Conservation (phyloP, 2,113 vertebrate species). For the Saccopteryx leptura region DNA sequence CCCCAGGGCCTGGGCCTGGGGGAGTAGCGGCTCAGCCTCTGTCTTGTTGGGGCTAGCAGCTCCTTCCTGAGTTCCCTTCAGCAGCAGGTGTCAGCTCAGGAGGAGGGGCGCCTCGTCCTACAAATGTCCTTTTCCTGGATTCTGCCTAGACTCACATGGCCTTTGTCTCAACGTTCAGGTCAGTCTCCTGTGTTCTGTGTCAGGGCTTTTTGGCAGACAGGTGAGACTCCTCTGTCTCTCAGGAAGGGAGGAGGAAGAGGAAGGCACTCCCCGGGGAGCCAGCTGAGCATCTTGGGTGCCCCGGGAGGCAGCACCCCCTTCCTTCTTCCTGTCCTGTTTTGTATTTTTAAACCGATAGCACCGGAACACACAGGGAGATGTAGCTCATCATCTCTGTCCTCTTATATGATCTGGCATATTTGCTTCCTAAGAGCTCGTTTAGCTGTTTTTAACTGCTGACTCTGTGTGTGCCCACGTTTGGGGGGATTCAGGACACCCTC, state of each 20-base stretch:
- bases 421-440: background rate
- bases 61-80: constrained; percentile 10
- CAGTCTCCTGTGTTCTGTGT: background rate
- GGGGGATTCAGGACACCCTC: background rate
- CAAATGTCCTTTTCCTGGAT: constrained; percentile 71
- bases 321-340: background rate
- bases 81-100: constrained; percentile 76
- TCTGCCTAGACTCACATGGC: constrained; percentile 10
- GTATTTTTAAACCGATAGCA: constrained; percentile 15
- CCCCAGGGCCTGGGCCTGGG: background rate
- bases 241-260: background rate
- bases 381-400: background rate
- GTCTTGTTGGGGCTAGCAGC: background rate
- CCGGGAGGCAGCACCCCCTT: background rate
- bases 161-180: background rate
- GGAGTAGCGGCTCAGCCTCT: constrained; percentile 58
- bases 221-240: background rate
- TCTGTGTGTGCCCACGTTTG: background rate
- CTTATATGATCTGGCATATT: background rate
- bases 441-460: background rate
- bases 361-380: background rate
- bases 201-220: constrained; percentile 25
- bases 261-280: background rate
- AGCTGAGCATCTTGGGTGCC: background rate
- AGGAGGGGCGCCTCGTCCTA: constrained; percentile 72